Base-by-base conservation (phyloP, 2,113 vertebrate species). In the Microcebus murinus region DNA sequence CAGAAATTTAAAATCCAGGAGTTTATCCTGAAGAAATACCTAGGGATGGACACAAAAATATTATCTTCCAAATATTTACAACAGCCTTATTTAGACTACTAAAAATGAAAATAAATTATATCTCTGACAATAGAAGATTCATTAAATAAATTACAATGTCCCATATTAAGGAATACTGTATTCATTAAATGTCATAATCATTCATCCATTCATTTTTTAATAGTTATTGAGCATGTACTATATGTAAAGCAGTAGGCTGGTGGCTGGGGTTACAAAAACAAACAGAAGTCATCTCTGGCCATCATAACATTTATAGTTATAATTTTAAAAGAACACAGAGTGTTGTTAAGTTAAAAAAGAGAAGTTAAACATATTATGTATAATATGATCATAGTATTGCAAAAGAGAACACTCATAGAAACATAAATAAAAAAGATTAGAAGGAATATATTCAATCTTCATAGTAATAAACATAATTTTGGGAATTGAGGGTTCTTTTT, bases 21-120 rank as follows among this genome's bases (percentile, higher is more conserved):
- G 36, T 36, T 36, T 36, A 36, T 36, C 36, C 36, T 36, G 36
- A 36, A 36, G 36, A 36, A 36, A 36, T 36, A 36, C 36, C 36
- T 36, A 17, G n/a, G 8, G 9, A 68, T 89, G 14, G 36, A 27
- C 39, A 68, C 67, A 92, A 68, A 82, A 83, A 57, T 74, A 73
- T 83, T 70, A 86, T 80, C 21, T 96, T 79, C 18, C 63, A 92
- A 93, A 74, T 89, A 91, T 50, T 87, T 18, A 81, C n/a, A 63
- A 11, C 2, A 77, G 10, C 50, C 67, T 79, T 85, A 68, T 48
- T 86, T 70, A 55, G 61, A 63, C 4, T 59, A 63, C 57, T 1
- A 89, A 90, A 93, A 23, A 21, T 70, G 74, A 55, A 91, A 80
- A 80, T 31, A 87, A 95, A 6, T 57, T 83, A 74, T 65, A 77